Percentiles rank a stretch among this genome's conserved stretches.
Conservation (phyloP, 1,140 invertebrate genomes). For the Dinoponera quadriceps region DNA sequence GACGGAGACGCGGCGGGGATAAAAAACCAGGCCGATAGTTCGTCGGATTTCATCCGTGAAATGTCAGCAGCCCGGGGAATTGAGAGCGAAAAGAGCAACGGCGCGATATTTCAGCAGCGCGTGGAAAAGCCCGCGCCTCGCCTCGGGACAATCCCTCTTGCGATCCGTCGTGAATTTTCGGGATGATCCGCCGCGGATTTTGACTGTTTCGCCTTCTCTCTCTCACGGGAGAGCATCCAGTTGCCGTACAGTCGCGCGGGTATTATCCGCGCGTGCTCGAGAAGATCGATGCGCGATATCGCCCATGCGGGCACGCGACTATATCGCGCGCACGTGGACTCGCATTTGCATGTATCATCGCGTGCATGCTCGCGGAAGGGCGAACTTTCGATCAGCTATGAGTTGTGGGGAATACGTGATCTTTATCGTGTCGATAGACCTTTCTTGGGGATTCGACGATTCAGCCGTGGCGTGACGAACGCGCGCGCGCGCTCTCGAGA, state of each 20-base stretch:
- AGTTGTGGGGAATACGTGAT: constrained; percentile 33
- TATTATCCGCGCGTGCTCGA: too few relatives aligned
- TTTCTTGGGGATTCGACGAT: not conserved
- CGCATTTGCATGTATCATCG: constrained; percentile 46
- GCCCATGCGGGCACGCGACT: not conserved
- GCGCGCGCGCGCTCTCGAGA: not conserved
- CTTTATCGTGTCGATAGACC: not conserved
- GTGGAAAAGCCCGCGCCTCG: not conserved
- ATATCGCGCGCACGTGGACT: constrained; percentile 41
- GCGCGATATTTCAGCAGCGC: constrained; percentile 35
- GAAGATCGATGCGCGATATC: constrained; percentile 26
- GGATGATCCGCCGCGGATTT: not conserved
- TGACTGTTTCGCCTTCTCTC: constrained; percentile 5
- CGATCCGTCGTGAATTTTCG: not conserved
- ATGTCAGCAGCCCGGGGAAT: constrained; percentile 14
- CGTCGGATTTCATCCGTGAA: constrained; percentile 47
- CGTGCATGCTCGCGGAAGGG: constrained; percentile 35
- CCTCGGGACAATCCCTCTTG: not conserved
- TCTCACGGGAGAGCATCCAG: too few relatives aligned
- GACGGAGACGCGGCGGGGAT: not conserved
- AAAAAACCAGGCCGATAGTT: constrained; percentile 42
- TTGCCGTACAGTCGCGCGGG: too few relatives aligned
- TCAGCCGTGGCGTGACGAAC: not conserved
- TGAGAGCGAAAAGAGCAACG: constrained; percentile 24
- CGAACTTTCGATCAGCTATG: constrained; percentile 34